These are phyloP conservation scores for Notothenia coriiceps DNA, from an alignment of 2,113 vertebrate species.

Conservation along the genomic window DNA sequence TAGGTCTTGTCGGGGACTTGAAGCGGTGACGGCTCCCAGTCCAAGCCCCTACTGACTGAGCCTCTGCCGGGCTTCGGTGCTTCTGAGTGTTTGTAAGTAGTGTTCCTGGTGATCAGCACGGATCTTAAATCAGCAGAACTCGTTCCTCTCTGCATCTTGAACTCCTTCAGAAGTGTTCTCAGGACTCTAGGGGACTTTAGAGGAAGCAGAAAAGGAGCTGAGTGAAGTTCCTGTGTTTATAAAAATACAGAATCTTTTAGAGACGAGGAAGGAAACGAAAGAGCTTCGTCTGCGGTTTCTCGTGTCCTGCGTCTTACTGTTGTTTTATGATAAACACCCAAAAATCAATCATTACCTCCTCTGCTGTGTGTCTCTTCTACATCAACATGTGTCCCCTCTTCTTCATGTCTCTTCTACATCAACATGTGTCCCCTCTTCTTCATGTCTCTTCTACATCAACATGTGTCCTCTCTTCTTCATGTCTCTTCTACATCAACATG, in stretches of 20 bases:
- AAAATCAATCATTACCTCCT: neutral
- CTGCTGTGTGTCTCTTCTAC: neutral
- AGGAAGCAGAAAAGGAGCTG: slow-evolving; percentile 1
- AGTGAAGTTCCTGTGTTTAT: slow-evolving; percentile 47
- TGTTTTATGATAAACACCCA: slow-evolving; percentile 20
- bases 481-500: too few species aligned
- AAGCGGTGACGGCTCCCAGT: too few species aligned
- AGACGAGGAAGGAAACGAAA: slow-evolving; percentile 41
- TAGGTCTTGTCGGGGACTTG: too few species aligned
- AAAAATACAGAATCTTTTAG: neutral
- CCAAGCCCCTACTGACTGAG: too few species aligned
- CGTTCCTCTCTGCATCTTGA: neutral
- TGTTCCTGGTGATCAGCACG: neutral
- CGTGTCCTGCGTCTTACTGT: neutral
- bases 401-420: too few species aligned
- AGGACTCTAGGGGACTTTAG: too few species aligned
- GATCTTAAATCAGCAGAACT: neutral
- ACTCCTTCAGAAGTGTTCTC: neutral
- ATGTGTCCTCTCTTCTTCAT: too few species aligned
- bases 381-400: too few species aligned
- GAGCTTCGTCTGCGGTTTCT: slow-evolving; percentile 24
- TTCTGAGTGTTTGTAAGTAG: neutral
- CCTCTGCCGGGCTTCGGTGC: too few species aligned
- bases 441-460: too few species aligned
- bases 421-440: too few species aligned